Conservation (phyloP, 2,797 vertebrate species). For the Erithacus rubecula region DNA sequence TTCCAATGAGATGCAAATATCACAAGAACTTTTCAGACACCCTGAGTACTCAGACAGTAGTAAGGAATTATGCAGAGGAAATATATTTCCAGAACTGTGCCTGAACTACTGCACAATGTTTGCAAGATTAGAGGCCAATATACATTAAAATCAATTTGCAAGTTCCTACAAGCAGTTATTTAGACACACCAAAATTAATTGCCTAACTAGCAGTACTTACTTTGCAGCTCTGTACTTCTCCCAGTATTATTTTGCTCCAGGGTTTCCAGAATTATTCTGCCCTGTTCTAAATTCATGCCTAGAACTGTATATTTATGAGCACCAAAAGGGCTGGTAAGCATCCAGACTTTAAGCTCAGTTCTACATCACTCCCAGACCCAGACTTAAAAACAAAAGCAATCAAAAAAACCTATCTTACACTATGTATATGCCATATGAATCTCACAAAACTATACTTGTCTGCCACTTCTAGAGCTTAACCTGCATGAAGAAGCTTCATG, state of each 20-base stretch:
- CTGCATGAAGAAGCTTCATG: not conserved
- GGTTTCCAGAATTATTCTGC: constrained; percentile 16
- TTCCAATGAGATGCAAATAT: not conserved
- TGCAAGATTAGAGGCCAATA: constrained; percentile 18
- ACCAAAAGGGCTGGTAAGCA: not conserved
- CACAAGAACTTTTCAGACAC: not conserved
- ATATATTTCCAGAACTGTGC: not conserved
- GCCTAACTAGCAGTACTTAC: not conserved
- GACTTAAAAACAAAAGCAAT: not conserved
- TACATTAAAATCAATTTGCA: constrained; percentile 33
- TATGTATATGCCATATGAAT: not conserved
- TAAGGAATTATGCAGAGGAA: not conserved
- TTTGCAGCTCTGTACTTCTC: not conserved
- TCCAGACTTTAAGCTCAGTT: not conserved
- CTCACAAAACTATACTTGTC: not conserved
- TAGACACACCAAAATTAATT: constrained; percentile 33
- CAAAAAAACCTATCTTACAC: not conserved
- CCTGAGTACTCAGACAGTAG: not conserved
- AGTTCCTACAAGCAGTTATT: constrained; percentile 40
- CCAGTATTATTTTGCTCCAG: not conserved
- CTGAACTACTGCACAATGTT: not conserved
- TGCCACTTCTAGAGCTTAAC: not conserved
- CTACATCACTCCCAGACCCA: not conserved
- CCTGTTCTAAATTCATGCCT: not conserved
- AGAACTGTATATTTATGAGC: not conserved